Evolutionary conservation across 2,888 invertebrate genomes (phyloP).

Genomic region (Drosophila conformis): DNA sequence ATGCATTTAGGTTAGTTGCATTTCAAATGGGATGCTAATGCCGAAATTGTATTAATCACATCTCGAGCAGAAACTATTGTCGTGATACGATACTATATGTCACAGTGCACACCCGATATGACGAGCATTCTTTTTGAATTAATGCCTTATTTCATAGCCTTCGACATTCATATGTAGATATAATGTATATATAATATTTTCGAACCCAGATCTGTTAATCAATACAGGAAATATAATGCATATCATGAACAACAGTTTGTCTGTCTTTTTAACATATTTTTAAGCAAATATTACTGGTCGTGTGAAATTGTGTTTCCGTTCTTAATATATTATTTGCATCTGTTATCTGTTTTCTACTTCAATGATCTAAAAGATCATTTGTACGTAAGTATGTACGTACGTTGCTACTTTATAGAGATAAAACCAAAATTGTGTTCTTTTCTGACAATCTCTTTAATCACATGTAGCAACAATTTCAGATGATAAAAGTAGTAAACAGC

Average conservation of each 20-base stretch:
- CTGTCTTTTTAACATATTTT: not conserved
- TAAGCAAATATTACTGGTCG: not conserved
- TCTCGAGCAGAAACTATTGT: conserved; percentile 19
- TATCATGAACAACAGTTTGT: not conserved
- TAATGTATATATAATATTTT: not conserved
- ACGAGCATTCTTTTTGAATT: not conserved
- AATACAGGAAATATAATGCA: not conserved
- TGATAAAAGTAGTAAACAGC: conserved; percentile 21
- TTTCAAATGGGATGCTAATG: conserved; percentile 39
- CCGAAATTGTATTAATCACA: conserved; percentile 37
- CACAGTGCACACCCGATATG: conserved; percentile 1
- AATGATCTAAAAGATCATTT: conserved; percentile 10
- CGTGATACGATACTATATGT: not conserved
- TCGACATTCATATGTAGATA: not conserved
- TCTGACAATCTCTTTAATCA: conserved; percentile 24
- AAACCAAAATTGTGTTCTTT: conserved; percentile 4
- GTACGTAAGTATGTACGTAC: conserved; percentile 6
- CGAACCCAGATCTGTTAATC: not conserved
- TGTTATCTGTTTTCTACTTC: conserved; percentile 1
- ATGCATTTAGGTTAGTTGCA: conserved; percentile 43
- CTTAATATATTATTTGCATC: not conserved
- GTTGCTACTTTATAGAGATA: conserved; percentile 5
- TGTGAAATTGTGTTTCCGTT: conserved; percentile 9
- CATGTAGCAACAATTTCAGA: conserved; percentile 13
- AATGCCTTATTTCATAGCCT: not conserved